A percentile compares a stretch with the other conserved stretches of the same genome.
Evolutionary conservation across 2,888 invertebrate species (phyloP).

Genomic region (Pristionchus mayeri): DNA sequence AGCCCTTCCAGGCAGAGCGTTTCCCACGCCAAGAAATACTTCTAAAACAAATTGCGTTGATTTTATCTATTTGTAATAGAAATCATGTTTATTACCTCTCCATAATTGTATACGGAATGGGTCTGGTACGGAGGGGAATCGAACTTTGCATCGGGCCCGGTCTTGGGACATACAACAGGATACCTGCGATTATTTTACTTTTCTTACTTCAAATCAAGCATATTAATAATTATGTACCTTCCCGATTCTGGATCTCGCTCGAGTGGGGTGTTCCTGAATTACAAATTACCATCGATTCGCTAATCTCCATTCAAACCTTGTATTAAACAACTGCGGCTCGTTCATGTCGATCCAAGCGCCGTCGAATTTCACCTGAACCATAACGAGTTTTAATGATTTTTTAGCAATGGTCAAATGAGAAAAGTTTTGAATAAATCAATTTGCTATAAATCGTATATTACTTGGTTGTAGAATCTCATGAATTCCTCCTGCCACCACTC

Average conservation of each 20-base stretch:
- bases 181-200: no score
- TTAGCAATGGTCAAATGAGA: neutral
- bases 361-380: slow-evolving; percentile 82
- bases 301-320: slow-evolving; percentile 67
- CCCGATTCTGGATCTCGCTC: no score
- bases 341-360: slow-evolving; percentile 94
- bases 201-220: no score
- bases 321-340: slow-evolving; percentile 87
- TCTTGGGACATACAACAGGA: slow-evolving; percentile 60
- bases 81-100: slow-evolving; percentile 49
- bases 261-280: no score
- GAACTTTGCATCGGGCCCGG: slow-evolving; percentile 59
- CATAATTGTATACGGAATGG: slow-evolving; percentile 64
- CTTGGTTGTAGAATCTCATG: slow-evolving; percentile 56
- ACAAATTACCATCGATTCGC: no score
- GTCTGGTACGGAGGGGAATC: slow-evolving; percentile 74
- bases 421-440: neutral
- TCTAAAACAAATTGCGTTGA: no score
- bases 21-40: no score
- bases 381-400: no score
- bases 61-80: slow-evolving; percentile 75
- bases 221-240: no score
- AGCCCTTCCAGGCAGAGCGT: neutral
- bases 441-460: neutral
- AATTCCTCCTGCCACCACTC: slow-evolving; percentile 66